Evolutionary conservation across 1,140 invertebrate genomes (phyloP).

Genomic region (Anadara kagoshimensis): DNA sequence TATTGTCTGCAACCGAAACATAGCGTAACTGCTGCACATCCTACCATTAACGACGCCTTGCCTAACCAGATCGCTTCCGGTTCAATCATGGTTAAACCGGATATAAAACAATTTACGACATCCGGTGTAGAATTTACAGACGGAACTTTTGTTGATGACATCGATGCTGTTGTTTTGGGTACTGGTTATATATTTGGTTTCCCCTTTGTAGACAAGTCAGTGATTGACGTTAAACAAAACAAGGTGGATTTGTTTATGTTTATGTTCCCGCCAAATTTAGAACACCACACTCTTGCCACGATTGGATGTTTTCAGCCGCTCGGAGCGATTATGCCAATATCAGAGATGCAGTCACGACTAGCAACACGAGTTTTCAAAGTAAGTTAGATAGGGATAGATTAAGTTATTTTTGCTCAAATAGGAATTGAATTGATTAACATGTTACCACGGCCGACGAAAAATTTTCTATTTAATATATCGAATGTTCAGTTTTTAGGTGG

Average conservation of each 20-base stretch:
- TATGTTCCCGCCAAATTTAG: slow-evolving; percentile 72
- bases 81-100: slow-evolving; percentile 71
- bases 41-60: slow-evolving; percentile 76
- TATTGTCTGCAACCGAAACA: slow-evolving; percentile 75
- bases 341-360: slow-evolving; percentile 57
- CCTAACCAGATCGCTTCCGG: slow-evolving; percentile 75
- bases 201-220: slow-evolving; percentile 61
- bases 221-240: slow-evolving; percentile 61
- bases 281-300: slow-evolving; percentile 71
- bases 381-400: not conserved
- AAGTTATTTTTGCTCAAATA: not conserved
- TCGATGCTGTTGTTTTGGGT: slow-evolving; percentile 63
- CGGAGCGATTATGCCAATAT: slow-evolving; percentile 75
- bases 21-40: slow-evolving; percentile 73
- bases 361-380: slow-evolving; percentile 57
- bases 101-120: slow-evolving; percentile 67
- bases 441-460: not conserved
- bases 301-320: slow-evolving; percentile 77
- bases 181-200: slow-evolving; percentile 67
- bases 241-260: slow-evolving; percentile 74
- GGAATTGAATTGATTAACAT: not conserved
- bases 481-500: too few species aligned
- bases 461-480: too few species aligned
- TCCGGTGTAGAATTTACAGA: slow-evolving; percentile 72
- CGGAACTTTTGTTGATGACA: slow-evolving; percentile 62